Evolutionary conservation across 2,888 invertebrate genomes (phyloP).

Genomic region (Phyto melanocephala): DNA sequence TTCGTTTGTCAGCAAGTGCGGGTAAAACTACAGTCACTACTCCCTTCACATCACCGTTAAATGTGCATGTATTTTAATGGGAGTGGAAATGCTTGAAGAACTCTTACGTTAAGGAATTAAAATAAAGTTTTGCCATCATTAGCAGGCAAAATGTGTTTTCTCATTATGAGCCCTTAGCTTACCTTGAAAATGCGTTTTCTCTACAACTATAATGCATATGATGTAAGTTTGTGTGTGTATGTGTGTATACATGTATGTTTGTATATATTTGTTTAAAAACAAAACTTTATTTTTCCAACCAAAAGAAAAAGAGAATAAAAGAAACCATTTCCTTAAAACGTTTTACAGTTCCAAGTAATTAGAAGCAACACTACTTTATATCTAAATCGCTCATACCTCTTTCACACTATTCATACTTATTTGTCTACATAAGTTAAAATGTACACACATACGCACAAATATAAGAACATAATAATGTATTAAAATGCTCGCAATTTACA

Average conservation of each 20-base stretch:
- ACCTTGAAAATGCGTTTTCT: constrained; percentile 57
- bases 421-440: background rate
- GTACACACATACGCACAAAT: background rate
- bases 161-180: constrained; percentile 49
- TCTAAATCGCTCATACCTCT: constrained; percentile 21
- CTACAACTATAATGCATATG: constrained; percentile 41
- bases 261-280: constrained; percentile 5
- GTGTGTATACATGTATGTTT: too few species aligned
- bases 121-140: constrained; percentile 59
- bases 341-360: constrained; percentile 60
- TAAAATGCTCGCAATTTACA: too few species aligned
- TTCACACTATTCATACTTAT: background rate
- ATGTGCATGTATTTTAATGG: background rate
- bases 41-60: background rate
- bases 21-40: background rate
- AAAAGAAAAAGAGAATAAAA: background rate
- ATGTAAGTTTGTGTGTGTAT: background rate
- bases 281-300: constrained; percentile 39
- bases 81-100: constrained; percentile 40
- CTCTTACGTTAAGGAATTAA: constrained; percentile 48
- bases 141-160: constrained; percentile 61
- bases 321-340: constrained; percentile 57
- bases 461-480: background rate
- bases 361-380: constrained; percentile 38
- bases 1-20: background rate